These are phyloP conservation scores for Atherinomorus stipes DNA, from an alignment of 2,113 vertebrate species.

Conservation along the genomic window DNA sequence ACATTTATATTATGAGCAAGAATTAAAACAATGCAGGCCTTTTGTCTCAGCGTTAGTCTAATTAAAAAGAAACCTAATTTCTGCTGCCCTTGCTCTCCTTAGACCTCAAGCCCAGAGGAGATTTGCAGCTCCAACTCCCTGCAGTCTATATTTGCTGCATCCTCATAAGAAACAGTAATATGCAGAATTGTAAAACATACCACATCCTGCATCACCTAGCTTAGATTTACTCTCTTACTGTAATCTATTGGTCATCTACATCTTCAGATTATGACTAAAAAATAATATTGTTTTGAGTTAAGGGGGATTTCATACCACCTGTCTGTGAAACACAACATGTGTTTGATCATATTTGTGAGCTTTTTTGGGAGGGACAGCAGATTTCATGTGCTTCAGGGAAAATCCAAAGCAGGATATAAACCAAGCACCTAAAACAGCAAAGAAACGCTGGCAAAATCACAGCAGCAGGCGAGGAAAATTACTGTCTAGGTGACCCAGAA, in stretches of 20 bases:
- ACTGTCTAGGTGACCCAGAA: conserved; percentile 84
- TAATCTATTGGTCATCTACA: conserved; percentile 2
- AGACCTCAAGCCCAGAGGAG: conserved; percentile 54
- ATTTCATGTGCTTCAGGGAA: conserved; percentile 27
- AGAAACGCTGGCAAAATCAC: conserved; percentile 54
- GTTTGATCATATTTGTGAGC: conserved; percentile 42
- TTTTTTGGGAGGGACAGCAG: conserved; percentile 9
- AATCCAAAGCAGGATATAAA: conserved; percentile 37
- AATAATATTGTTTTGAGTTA: neutral
- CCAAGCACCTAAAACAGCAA: conserved; percentile 49
- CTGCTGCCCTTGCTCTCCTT: conserved; percentile 69
- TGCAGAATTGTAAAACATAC: conserved; percentile 48
- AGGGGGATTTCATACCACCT: conserved; percentile 6
- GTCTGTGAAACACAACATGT: conserved; percentile 46
- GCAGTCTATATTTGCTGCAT: conserved; percentile 42
- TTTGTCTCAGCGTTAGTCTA: conserved; percentile 76
- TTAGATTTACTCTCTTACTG: conserved; percentile 11
- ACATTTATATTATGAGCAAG: conserved; percentile 73
- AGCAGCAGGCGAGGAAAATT: conserved; percentile 78
- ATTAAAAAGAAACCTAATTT: conserved; percentile 78
- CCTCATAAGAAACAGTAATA: conserved; percentile 44
- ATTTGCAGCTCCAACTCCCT: conserved; percentile 59
- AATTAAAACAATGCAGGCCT: conserved; percentile 83
- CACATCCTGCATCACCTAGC: conserved; percentile 5
- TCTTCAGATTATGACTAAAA: neutral